These are phyloP conservation scores for Drosophila engyochracea DNA, from an alignment of 2,888 invertebrate species.

Conservation along the genomic window DNA sequence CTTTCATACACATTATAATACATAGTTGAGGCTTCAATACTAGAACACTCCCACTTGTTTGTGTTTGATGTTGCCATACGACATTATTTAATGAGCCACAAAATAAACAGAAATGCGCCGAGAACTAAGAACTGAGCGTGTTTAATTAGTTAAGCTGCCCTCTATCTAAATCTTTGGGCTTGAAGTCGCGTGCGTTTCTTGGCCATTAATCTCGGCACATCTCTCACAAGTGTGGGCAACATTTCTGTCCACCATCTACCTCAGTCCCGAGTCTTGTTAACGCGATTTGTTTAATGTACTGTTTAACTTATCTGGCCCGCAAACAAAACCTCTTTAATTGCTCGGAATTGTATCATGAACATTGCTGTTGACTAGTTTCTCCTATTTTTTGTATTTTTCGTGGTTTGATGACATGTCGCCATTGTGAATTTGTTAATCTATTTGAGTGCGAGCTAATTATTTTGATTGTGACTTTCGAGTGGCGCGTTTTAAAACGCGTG, in stretches of 20 bases:
- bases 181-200: conserved; percentile 47
- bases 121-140: conserved; percentile 46
- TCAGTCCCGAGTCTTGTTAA: conserved; percentile 14
- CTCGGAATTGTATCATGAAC: conserved; percentile 13
- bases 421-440: conserved; percentile 50
- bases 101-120: conserved; percentile 5
- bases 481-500: conserved; percentile 48
- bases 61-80: conserved; percentile 20
- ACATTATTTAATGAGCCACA: conserved; percentile 46
- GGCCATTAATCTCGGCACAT: conserved; percentile 42
- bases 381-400: neutral
- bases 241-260: conserved; percentile 1
- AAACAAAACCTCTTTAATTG: conserved; percentile 36
- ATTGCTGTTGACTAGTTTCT: conserved; percentile 4
- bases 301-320: conserved; percentile 17
- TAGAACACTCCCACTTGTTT: conserved; percentile 2
- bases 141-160: conserved; percentile 56
- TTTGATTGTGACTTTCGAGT: conserved; percentile 37
- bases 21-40: neutral
- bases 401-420: neutral
- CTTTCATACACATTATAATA: conserved; percentile 1
- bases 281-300: conserved; percentile 27
- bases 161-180: conserved; percentile 45
- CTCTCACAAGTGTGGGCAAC: conserved; percentile 1
- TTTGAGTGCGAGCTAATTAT: conserved; percentile 59